Percentiles rank a stretch among this genome's conserved stretches.
phyloP scores from a whole-genome alignment of 2,888 invertebrate species.

The Tetranychus piercei region DNA sequence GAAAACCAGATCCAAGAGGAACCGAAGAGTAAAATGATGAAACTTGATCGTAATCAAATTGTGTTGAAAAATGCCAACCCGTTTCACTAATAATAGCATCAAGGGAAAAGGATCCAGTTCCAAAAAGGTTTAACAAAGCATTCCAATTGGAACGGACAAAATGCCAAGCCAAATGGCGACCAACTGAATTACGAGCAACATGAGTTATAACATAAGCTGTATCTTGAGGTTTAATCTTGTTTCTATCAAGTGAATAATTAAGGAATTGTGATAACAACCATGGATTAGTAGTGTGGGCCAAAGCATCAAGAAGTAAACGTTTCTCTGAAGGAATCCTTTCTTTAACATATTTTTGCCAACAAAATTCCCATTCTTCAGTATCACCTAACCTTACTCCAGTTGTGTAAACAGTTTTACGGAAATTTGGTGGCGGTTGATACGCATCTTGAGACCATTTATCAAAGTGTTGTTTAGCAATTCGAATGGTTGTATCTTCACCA shows the following conservation, averaged over 20 bases:
- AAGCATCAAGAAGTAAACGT: slow-evolving; percentile 29
- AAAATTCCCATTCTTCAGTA: slow-evolving; percentile 31
- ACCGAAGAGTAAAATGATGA: slow-evolving; percentile 29
- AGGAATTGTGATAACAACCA: slow-evolving; percentile 40
- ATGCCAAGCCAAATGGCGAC: slow-evolving; percentile 51
- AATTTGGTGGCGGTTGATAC: slow-evolving; percentile 47
- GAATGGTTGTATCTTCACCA: slow-evolving; percentile 49
- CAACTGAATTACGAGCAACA: slow-evolving; percentile 46
- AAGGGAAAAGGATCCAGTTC: slow-evolving; percentile 29
- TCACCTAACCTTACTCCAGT: slow-evolving; percentile 37
- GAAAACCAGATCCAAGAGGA: slow-evolving; percentile 29
- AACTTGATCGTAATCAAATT: slow-evolving; percentile 31
- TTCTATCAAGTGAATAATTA: slow-evolving; percentile 49
- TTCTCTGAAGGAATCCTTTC: slow-evolving; percentile 31
- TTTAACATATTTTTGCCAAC: slow-evolving; percentile 30
- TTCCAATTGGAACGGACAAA: slow-evolving; percentile 53
- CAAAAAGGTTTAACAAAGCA: slow-evolving; percentile 16
- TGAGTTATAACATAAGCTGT: slow-evolving; percentile 52
- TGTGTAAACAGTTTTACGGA: slow-evolving; percentile 49
- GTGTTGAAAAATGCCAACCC: slow-evolving; percentile 30
- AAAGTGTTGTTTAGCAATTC: slow-evolving; percentile 49
- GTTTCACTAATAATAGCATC: slow-evolving; percentile 29
- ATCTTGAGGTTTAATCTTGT: slow-evolving; percentile 49
- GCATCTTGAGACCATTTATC: slow-evolving; percentile 50
- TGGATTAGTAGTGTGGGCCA: slow-evolving; percentile 30